Evolutionary conservation across 2,797 vertebrate species (phyloP).

Genomic region (Myripristis murdjan): DNA sequence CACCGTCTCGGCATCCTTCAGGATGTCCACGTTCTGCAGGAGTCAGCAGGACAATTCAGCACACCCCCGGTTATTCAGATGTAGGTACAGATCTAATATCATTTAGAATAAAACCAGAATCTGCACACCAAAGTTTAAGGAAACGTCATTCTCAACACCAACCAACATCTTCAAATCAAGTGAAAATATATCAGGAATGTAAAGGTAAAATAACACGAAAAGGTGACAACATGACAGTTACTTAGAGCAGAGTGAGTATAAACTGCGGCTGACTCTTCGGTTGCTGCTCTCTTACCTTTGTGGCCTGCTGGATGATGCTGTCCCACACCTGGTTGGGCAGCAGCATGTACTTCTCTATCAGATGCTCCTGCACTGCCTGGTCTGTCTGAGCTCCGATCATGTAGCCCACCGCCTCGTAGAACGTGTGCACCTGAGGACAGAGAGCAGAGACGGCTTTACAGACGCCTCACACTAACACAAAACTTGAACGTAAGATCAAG

Average conservation of each 20-base stretch:
- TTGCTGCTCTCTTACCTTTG: slow-evolving; percentile 93
- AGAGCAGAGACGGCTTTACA: not conserved
- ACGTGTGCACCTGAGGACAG: slow-evolving; percentile 88
- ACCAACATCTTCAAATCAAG: too few relatives aligned
- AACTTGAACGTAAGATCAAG: too few relatives aligned
- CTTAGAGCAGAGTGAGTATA: too few relatives aligned
- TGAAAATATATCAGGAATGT: too few relatives aligned
- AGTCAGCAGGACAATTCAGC: not conserved
- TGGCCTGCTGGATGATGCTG: slow-evolving; percentile 94
- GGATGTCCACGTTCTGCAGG: slow-evolving; percentile 91
- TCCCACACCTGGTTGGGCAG: slow-evolving; percentile 95
- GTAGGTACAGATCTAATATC: not conserved
- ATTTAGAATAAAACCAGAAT: too few relatives aligned
- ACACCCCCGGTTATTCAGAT: not conserved
- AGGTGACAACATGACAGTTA: too few relatives aligned
- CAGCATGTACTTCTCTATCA: slow-evolving; percentile 94
- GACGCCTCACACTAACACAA: too few relatives aligned
- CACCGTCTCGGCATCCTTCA: slow-evolving; percentile 94
- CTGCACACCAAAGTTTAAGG: too few relatives aligned
- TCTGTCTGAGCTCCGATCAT: slow-evolving; percentile 94
- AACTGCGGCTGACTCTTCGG: too few relatives aligned
- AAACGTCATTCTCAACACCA: too few relatives aligned
- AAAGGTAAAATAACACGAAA: too few relatives aligned
- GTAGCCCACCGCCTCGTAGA: slow-evolving; percentile 93
- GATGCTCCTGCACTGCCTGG: slow-evolving; percentile 91